These are phyloP conservation scores for Physella acuta DNA, from an alignment of 1,140 invertebrate species.

Conservation along the genomic window DNA sequence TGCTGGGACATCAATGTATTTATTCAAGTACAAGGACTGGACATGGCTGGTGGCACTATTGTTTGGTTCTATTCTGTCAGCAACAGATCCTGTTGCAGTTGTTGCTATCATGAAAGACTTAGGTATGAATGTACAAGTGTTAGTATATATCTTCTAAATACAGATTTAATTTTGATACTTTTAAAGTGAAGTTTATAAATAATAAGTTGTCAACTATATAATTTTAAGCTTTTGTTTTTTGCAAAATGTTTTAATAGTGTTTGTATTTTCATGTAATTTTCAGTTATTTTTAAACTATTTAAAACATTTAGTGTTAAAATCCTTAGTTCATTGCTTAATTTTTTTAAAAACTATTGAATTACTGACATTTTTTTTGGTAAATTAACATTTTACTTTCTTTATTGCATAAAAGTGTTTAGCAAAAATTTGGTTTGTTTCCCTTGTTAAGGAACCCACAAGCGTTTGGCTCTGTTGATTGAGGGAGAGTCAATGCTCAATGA, in stretches of 20 bases:
- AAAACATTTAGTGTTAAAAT: too few relatives aligned
- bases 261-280: too few relatives aligned
- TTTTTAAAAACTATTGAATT: neutral
- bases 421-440: neutral
- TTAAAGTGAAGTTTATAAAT: too few relatives aligned
- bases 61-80: constrained; percentile 61
- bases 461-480: constrained; percentile 59
- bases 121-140: too few relatives aligned
- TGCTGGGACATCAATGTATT: constrained; percentile 47
- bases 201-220: too few relatives aligned
- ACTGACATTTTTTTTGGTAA: neutral
- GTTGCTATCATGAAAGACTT: constrained; percentile 60
- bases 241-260: too few relatives aligned
- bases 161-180: too few relatives aligned
- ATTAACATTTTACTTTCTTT: neutral
- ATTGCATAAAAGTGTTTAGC: neutral
- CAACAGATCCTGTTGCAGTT: constrained; percentile 62
- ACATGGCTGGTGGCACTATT: constrained; percentile 50
- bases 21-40: constrained; percentile 50
- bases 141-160: too few relatives aligned
- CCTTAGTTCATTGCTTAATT: too few relatives aligned
- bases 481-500: constrained; percentile 63
- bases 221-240: too few relatives aligned
- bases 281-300: too few relatives aligned
- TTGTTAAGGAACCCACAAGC: constrained; percentile 54